Percentiles rank a stretch among this genome's conserved stretches.
Evolutionary conservation across 2,113 vertebrate species (phyloP).

Genomic region (Mastomys coucha): DNA sequence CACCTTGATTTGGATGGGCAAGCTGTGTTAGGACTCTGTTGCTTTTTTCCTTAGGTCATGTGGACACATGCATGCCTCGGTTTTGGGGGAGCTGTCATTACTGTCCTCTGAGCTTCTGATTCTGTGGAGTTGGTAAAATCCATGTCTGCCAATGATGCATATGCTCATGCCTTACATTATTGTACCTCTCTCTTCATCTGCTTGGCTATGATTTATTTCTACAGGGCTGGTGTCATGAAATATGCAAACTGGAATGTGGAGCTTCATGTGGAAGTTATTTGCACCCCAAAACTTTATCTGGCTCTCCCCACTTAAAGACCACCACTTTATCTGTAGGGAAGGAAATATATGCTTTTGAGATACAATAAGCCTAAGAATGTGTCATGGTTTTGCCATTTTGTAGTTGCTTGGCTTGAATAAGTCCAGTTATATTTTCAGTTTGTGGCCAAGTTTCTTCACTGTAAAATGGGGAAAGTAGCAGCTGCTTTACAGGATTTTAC

Average conservation of each 20-base stretch:
- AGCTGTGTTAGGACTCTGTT: background rate
- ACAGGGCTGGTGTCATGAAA: background rate
- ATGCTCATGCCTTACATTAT: background rate
- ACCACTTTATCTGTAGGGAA: background rate
- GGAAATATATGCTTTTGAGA: background rate
- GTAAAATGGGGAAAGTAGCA: background rate
- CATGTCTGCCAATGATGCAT: background rate
- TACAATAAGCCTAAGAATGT: background rate
- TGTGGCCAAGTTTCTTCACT: background rate
- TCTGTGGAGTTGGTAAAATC: background rate
- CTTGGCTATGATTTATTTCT: background rate
- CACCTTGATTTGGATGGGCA: background rate
- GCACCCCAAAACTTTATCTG: accelerated
- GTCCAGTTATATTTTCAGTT: background rate
- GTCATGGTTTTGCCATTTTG: background rate
- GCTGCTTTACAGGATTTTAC: background rate
- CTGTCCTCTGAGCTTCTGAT: background rate
- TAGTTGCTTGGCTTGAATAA: background rate
- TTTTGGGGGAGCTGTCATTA: background rate
- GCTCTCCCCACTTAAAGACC: background rate
- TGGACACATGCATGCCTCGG: background rate
- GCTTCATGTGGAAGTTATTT: background rate
- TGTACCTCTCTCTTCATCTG: background rate
- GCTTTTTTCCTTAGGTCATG: background rate
- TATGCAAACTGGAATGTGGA: background rate